phyloP scores from a whole-genome alignment of 2,888 invertebrate species.

The Tetranychus truncatus region DNA sequence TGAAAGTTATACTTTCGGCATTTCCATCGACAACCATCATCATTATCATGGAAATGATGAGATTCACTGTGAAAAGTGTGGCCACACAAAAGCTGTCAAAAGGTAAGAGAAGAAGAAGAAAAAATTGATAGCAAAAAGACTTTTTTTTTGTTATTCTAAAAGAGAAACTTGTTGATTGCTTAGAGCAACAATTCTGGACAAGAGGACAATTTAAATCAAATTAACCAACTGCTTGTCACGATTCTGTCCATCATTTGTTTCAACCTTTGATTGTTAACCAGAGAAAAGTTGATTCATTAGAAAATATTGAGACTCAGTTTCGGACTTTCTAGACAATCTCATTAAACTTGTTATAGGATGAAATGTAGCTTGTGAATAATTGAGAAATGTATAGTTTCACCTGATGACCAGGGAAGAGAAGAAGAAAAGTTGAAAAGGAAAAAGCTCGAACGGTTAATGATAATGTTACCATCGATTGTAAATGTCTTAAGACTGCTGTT shows the following conservation, averaged over 20 bases:
- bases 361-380: no score
- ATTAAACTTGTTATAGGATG: no score
- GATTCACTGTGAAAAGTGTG: no score
- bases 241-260: background rate
- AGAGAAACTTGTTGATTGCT: background rate
- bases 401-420: background rate
- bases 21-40: background rate
- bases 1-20: background rate
- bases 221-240: background rate
- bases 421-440: background rate
- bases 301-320: no score
- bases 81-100: no score
- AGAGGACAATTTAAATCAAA: background rate
- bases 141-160: background rate
- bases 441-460: background rate
- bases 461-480: background rate
- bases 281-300: background rate
- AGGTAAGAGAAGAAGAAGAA: no score
- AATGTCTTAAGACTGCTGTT: background rate
- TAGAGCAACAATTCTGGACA: background rate
- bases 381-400: background rate
- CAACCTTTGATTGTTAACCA: background rate
- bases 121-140: no score
- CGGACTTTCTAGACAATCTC: no score
- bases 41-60: no score